phyloP scores from a whole-genome alignment of 2,888 invertebrate genomes.

The Odontocolon sp. region DNA sequence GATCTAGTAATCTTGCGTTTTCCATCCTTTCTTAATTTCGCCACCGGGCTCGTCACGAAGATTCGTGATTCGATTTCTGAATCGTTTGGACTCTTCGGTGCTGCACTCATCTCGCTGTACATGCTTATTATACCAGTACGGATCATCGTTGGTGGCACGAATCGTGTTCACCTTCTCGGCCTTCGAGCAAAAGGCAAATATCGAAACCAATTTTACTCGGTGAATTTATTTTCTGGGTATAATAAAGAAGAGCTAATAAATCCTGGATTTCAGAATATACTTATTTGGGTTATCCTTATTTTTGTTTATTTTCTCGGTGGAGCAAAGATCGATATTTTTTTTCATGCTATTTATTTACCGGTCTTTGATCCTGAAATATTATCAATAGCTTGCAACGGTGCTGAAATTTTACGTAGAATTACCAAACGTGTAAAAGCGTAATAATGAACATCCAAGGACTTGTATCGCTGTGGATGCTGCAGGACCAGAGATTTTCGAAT shows the following conservation, averaged over 20 bases:
- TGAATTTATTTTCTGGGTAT: constrained; percentile 6
- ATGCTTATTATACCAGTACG: constrained; percentile 49
- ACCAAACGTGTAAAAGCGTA: constrained; percentile 2
- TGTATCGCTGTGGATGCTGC: constrained; percentile 19
- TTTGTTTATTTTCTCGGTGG: neutral
- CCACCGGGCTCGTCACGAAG: constrained; percentile 57
- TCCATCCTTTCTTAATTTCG: constrained; percentile 45
- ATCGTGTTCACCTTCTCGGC: constrained; percentile 14
- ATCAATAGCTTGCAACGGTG: neutral
- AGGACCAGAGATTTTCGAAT: no score
- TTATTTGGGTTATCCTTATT: neutral
- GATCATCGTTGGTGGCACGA: constrained; percentile 51
- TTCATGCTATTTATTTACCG: neutral
- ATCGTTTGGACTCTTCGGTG: constrained; percentile 24
- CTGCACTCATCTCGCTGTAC: constrained; percentile 5
- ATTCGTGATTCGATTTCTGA: constrained; percentile 56
- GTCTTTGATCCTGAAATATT: neutral
- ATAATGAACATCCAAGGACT: constrained; percentile 1
- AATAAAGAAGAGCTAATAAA: constrained; percentile 25
- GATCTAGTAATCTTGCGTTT: neutral
- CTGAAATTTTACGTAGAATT: constrained; percentile 10
- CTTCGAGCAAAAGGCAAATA: constrained; percentile 34
- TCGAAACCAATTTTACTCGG: constrained; percentile 33
- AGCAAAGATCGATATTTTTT: constrained; percentile 11
- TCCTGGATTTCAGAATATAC: neutral